phyloP scores from a whole-genome alignment of 2,797 vertebrate genomes.

The Microctenopoma stevenorrisi region DNA sequence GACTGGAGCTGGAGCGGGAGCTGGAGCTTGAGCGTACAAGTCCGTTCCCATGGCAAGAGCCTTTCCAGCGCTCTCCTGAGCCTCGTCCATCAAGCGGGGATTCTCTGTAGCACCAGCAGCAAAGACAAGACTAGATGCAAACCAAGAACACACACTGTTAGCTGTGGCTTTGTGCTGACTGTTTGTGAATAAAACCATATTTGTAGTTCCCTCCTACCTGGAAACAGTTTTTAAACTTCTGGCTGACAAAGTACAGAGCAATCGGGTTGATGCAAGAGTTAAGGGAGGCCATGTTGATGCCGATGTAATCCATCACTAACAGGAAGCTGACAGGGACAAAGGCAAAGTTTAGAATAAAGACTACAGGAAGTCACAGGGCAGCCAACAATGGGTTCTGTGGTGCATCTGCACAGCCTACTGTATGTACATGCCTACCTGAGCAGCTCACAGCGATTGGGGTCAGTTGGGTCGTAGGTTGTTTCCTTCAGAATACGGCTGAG shows the following conservation, averaged over 20 bases:
- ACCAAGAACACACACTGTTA: slow-evolving; percentile 14
- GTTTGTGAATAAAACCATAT: background rate
- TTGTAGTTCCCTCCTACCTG: slow-evolving; percentile 79
- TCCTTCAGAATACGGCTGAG: slow-evolving; percentile 92
- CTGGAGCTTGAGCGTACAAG: slow-evolving; percentile 85
- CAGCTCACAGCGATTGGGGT: slow-evolving; percentile 90
- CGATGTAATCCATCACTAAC: slow-evolving; percentile 92
- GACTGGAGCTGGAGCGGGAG: slow-evolving; percentile 88
- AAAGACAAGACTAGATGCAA: slow-evolving; percentile 85
- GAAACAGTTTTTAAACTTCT: slow-evolving; percentile 94
- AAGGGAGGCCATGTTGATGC: slow-evolving; percentile 93
- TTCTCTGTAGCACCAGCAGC: slow-evolving; percentile 89
- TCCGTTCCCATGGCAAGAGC: slow-evolving; percentile 86
- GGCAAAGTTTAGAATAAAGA: slow-evolving; percentile 35
- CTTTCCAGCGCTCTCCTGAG: slow-evolving; percentile 87
- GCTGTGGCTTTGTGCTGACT: background rate
- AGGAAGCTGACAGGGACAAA: slow-evolving; percentile 83
- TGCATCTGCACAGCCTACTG: background rate
- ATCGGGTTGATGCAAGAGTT: slow-evolving; percentile 94
- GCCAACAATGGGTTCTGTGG: slow-evolving; percentile 62
- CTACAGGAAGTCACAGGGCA: slow-evolving; percentile 49
- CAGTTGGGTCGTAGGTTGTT: slow-evolving; percentile 86
- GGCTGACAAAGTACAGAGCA: slow-evolving; percentile 91
- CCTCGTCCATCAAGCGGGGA: slow-evolving; percentile 85
- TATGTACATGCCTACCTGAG: slow-evolving; percentile 82